Percentiles rank a stretch among this genome's conserved stretches.
Evolutionary conservation across 2,888 invertebrate genomes (phyloP).

Genomic region (Trachelus iudaicus): DNA sequence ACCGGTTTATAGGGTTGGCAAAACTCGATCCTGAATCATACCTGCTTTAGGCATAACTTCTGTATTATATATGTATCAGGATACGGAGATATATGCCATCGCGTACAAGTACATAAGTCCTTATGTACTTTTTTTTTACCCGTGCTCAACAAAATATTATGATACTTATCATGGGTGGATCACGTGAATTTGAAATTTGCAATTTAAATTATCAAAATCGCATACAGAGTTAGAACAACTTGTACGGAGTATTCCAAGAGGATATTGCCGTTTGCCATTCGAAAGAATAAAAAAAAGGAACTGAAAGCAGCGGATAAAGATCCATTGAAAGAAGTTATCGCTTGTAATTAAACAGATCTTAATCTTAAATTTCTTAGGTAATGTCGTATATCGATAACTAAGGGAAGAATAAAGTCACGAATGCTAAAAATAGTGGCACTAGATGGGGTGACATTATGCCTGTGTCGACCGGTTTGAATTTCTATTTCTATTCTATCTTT

Average conservation of each 20-base stretch:
- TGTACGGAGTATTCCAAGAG: background rate
- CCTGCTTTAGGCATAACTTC: slow-evolving; percentile 3
- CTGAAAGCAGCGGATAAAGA: no score
- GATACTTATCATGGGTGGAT: background rate
- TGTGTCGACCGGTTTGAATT: no score
- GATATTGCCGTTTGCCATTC: background rate
- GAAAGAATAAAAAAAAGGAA: no score
- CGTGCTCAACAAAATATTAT: background rate
- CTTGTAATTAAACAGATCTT: no score
- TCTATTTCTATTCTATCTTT: background rate
- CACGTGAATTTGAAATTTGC: background rate
- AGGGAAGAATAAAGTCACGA: no score
- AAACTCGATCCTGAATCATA: slow-evolving; percentile 37
- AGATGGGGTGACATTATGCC: no score
- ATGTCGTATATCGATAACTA: no score
- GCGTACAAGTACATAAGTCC: background rate
- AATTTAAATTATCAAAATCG: background rate
- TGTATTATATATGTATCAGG: background rate
- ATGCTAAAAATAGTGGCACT: no score
- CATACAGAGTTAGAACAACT: background rate
- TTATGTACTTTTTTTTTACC: background rate
- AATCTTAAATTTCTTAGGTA: no score
- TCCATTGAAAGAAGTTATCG: no score
- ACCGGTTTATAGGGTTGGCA: slow-evolving; percentile 33
- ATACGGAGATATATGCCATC: background rate